Evolutionary conservation across 2,797 vertebrate species (phyloP).

Genomic region (Phrynocephalus forsythii): DNA sequence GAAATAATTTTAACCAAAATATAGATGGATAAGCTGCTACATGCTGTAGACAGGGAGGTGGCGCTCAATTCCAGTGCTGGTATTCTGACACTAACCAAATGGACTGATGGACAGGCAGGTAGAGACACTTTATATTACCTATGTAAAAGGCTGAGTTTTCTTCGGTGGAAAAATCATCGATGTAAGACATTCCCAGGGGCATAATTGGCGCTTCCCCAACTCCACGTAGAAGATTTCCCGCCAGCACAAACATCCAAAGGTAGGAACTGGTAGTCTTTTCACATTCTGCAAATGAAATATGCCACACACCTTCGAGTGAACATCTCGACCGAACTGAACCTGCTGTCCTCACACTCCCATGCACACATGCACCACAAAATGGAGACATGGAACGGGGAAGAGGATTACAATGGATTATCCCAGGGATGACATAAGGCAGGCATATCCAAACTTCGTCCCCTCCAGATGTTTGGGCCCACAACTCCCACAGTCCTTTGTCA

Average conservation of each 20-base stretch:
- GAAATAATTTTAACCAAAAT: neutral
- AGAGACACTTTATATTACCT: slow-evolving; percentile 70
- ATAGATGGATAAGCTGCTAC: too few relatives aligned
- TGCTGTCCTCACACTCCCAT: too few relatives aligned
- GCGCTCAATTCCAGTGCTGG: neutral
- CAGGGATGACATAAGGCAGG: too few relatives aligned
- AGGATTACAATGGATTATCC: too few relatives aligned
- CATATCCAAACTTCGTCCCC: too few relatives aligned
- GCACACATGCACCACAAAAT: too few relatives aligned
- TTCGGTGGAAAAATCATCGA: slow-evolving; percentile 86
- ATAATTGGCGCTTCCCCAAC: slow-evolving; percentile 88
- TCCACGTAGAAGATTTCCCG: slow-evolving; percentile 87
- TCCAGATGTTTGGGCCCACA: too few relatives aligned
- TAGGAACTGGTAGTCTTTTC: slow-evolving; percentile 77
- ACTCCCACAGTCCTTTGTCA: too few relatives aligned
- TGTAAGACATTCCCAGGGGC: slow-evolving; percentile 87
- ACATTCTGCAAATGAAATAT: slow-evolving; percentile 74
- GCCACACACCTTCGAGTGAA: slow-evolving; percentile 25
- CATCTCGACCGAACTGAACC: neutral
- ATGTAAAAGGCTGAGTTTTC: slow-evolving; percentile 89
- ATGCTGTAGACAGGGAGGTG: neutral
- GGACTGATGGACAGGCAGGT: neutral
- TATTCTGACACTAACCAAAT: slow-evolving; percentile 17
- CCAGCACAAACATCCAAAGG: slow-evolving; percentile 85
- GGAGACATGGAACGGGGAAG: too few relatives aligned